Base-by-base conservation (phyloP, 2,888 invertebrate genomes). In the Drosophila mimetica region DNA sequence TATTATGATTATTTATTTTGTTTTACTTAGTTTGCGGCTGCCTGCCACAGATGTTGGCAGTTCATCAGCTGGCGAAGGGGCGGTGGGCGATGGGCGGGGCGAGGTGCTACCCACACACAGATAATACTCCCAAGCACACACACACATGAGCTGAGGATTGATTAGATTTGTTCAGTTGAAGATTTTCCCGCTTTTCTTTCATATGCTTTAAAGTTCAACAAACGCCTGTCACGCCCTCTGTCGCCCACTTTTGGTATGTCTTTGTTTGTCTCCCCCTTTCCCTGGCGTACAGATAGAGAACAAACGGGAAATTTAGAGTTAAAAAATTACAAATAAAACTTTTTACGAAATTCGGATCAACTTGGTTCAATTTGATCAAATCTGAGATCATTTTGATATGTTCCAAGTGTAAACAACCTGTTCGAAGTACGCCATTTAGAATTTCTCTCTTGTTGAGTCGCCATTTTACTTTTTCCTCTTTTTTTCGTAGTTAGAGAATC, bases 1-100 rank as follows among this genome's bases (percentile, higher is more conserved):
- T 88, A 88, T 83, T 88, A 77, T 84, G 79, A 86, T 88, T 84
- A 88, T 84, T 88, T 84, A 78, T 86, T 86, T 84, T 86, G 79
- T 83, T 88, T 82, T 74, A 69, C 77, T 65, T 79, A 70, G 78
- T 67, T 76, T 64, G 54, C 66, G 79, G 73, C 54, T 66, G 65
- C 75, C 64, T 73, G 79, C 82, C 85, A 76, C 87, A 81, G 82
- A 81, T 82, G 88, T 86, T 83, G 74, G 63, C 80, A 77, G 64
- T 69, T 71, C 55, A 70, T 70, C 77, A 74, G 71, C 73, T 78
- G 76, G 47, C 53, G 44, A 61, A 41, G 41, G 41, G 39, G 28
- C 14, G 39, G 50, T 11, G 39, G 16, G 34, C 34, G 20, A 14
- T 4, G 32, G 39, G 14, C 11, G 7, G 42, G 14, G 9, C 2